Conservation (phyloP, 2,888 invertebrate species). For the Andricus curvator region DNA sequence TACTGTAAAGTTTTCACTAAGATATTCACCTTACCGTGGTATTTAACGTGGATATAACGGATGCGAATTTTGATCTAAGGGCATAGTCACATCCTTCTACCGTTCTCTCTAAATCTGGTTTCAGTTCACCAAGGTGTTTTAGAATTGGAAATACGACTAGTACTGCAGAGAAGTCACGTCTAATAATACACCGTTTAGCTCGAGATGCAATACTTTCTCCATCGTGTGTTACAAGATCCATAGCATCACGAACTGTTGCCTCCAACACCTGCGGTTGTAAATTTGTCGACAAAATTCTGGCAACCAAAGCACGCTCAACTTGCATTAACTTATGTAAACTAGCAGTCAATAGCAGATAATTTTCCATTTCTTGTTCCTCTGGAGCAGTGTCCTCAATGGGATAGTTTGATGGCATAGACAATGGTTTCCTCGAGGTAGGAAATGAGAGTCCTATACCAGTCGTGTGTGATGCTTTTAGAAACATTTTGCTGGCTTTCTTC, state of each 20-base stretch:
- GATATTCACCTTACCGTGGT: conserved; percentile 83
- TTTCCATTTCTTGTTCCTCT: conserved; percentile 90
- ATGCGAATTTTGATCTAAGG: conserved; percentile 85
- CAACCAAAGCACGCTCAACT: conserved; percentile 90
- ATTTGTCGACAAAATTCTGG: conserved; percentile 90
- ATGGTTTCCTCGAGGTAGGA: conserved; percentile 82
- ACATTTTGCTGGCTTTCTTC: conserved; percentile 89
- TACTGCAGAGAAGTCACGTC: conserved; percentile 89
- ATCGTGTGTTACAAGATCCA: conserved; percentile 91
- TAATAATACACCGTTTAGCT: conserved; percentile 87
- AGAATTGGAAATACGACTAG: conserved; percentile 90
- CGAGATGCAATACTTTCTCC: conserved; percentile 90
- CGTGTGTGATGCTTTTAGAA: conserved; percentile 90
- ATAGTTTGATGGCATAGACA: conserved; percentile 67
- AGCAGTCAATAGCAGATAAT: conserved; percentile 89
- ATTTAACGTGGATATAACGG: conserved; percentile 86
- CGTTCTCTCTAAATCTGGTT: conserved; percentile 90
- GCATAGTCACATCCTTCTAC: conserved; percentile 86
- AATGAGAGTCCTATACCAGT: conserved; percentile 86
- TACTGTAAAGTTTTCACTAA: not conserved
- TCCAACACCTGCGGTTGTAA: conserved; percentile 92
- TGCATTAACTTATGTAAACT: conserved; percentile 92
- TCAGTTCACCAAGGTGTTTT: conserved; percentile 87
- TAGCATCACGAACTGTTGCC: conserved; percentile 89
- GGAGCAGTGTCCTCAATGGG: conserved; percentile 74